Base-by-base conservation (phyloP, 2,888 invertebrate genomes). In the Lasioglossum leucozonium region DNA sequence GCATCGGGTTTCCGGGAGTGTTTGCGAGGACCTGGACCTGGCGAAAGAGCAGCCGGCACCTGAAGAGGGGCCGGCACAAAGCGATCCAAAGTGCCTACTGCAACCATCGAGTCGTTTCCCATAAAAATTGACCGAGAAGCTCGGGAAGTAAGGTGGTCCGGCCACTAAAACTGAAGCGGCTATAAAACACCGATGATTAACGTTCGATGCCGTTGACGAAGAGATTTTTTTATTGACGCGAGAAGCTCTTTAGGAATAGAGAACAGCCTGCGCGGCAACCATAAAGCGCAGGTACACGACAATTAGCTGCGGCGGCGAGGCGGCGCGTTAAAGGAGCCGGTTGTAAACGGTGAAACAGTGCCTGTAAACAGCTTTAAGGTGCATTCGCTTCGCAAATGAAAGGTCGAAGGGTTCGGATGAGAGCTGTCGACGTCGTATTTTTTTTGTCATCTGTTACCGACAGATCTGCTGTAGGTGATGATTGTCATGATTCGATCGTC, bases 251-350 rank as follows among this genome's bases (percentile, higher is more conserved):
- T 16, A 8, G 26, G 30, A 26, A 30, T 44, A 26, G 16, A 72
- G 26, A 8, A 26, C 26, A 10, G 65, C 13, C 58, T 65, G 30
- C 10, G 34, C 34, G 4, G 26, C 47, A n/a, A 37, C 72, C 26
- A 65, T 81, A 81, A 83, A 81, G 65, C 65, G 72, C 72, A 69
- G 76, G 47, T 77, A 73, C 58, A 58, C 26, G 58, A 77, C 72
- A 65, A 65, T 81, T 72, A 75, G 82, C 72, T 42, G 11, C 44
- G 34, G 26, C 40, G 72, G n/a, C n/a, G n/a, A n/a, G n/a, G n/a
- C n/a, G n/a, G 30, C 10, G 44, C 16, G 37, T 47, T 47, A 47
- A 47, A 73, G 37, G 47, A 16, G 18, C 18, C 11, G 8, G 58
- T n/a, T 51, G 8, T 51, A 51, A 51, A 51, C 22, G 22, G 22